Conservation (phyloP, 2,113 vertebrate species). For the Suricata suricatta region DNA sequence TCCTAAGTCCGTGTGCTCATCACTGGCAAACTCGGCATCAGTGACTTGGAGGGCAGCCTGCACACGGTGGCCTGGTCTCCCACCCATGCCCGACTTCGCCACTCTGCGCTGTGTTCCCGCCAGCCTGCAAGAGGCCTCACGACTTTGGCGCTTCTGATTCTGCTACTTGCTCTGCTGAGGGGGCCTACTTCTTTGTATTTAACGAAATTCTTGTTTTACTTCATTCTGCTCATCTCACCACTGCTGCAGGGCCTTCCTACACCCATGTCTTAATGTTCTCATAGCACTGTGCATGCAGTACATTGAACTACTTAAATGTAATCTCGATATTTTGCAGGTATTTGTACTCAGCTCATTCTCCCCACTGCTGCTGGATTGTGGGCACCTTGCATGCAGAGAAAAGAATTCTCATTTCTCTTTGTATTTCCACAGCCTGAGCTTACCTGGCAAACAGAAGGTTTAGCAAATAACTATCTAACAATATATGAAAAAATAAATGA, state of each 20-base stretch:
- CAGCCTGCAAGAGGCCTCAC: background rate
- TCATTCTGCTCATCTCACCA: background rate
- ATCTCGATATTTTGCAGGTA: background rate
- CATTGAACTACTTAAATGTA: background rate
- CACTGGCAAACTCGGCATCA: background rate
- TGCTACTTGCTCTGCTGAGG: background rate
- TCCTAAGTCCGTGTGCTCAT: background rate
- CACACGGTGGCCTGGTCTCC: background rate
- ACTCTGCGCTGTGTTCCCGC: background rate
- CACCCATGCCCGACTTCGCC: background rate
- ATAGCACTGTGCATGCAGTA: background rate
- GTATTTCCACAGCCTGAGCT: background rate
- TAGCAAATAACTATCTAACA: background rate
- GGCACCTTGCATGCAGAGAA: background rate
- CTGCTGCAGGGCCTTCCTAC: background rate
- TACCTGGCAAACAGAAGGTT: background rate
- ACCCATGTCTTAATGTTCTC: background rate
- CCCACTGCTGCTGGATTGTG: too few species aligned
- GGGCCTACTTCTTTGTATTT: background rate
- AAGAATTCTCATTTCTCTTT: background rate
- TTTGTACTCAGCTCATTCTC: background rate
- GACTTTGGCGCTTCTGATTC: background rate
- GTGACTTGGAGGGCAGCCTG: background rate
- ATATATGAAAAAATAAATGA: background rate
- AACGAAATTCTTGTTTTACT: background rate